These are phyloP conservation scores for Mus spretus DNA, from an alignment of 2,797 vertebrate genomes.

Conservation along the genomic window DNA sequence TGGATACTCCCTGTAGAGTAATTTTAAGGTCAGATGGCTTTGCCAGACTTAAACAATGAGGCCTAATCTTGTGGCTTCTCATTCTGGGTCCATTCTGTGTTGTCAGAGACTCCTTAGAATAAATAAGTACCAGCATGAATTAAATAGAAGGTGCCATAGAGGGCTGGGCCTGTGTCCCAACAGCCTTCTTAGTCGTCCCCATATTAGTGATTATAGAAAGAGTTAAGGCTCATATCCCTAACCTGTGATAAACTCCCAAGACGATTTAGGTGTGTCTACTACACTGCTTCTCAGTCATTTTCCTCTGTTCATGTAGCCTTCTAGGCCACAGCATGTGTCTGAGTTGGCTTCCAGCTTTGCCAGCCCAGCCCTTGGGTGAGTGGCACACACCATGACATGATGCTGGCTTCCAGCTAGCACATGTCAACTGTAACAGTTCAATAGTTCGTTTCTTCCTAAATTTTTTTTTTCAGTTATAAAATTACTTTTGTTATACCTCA, in stretches of 20 bases:
- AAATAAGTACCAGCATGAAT: neutral
- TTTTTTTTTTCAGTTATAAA: neutral
- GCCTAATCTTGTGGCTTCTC: conserved; percentile 1
- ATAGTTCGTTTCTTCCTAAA: neutral
- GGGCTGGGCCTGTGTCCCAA: neutral
- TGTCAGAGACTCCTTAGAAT: neutral
- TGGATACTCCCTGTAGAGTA: neutral
- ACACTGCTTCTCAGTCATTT: neutral
- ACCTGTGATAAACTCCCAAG: neutral
- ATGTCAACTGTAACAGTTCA: neutral
- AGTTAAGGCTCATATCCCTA: neutral
- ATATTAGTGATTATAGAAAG: neutral
- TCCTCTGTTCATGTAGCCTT: too few species aligned
- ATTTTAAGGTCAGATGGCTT: neutral
- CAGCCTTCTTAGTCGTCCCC: neutral
- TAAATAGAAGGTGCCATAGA: conserved; percentile 18
- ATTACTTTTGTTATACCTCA: neutral
- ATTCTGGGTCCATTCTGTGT: conserved; percentile 1
- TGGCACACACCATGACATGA: accelerated
- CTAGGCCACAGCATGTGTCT: neutral
- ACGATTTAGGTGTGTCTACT: neutral
- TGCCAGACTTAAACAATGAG: neutral
- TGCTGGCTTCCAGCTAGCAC: neutral
- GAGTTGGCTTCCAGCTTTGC: neutral
- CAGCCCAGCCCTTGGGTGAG: neutral